Conservation (phyloP, 2,113 vertebrate genomes). For the Phaethornis superciliosus region DNA sequence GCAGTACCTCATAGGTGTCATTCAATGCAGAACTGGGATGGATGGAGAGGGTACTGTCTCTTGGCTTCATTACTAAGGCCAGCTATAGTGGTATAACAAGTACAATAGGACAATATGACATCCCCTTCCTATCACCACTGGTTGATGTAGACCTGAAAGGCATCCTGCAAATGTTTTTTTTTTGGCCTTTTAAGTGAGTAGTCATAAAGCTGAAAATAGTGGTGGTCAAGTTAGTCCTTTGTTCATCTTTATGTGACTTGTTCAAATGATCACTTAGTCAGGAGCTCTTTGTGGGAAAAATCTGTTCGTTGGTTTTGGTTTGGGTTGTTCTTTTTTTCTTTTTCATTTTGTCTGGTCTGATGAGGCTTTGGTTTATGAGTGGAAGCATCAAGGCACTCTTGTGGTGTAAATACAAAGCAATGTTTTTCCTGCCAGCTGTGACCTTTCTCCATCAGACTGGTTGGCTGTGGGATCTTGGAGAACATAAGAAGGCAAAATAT, state of each 20-base stretch:
- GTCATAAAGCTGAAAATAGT: neutral
- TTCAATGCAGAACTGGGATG: neutral
- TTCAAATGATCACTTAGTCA: neutral
- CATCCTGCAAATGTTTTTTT: neutral
- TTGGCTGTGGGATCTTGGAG: neutral
- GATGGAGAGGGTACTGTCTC: neutral
- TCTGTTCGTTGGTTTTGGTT: fast-evolving
- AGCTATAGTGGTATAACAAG: neutral
- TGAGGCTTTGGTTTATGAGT: neutral
- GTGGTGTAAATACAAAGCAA: neutral
- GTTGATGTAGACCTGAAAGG: neutral
- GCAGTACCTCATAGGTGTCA: neutral
- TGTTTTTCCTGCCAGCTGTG: neutral
- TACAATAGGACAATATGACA: neutral
- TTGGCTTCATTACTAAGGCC: neutral
- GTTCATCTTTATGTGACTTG: neutral
- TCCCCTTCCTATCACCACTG: neutral
- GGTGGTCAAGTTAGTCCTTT: neutral
- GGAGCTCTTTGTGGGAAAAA: fast-evolving
- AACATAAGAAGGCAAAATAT: neutral
- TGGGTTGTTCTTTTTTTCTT: no score
- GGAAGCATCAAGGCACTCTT: neutral
- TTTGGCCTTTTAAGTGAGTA: neutral
- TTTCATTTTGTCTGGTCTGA: neutral
- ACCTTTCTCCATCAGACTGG: neutral